Evolutionary conservation across 2,113 vertebrate species (phyloP), one percentile per base, ranked within the genome.

Genomic region (Vulpes vulpes): DNA sequence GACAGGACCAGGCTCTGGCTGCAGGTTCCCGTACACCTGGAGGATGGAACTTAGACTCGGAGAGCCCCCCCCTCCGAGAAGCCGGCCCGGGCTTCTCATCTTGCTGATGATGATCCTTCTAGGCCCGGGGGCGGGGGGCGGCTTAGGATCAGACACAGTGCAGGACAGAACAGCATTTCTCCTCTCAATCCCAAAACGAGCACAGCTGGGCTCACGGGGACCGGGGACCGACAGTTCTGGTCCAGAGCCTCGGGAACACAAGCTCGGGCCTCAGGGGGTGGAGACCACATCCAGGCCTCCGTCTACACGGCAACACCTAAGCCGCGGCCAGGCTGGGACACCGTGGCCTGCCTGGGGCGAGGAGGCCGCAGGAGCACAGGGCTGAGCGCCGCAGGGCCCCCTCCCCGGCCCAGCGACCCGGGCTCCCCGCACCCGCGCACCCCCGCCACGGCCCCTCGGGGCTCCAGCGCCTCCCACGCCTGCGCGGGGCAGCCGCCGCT

Each of bases 291-390:
- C 55, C 22, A 62, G 38, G 79, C 25, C 2, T 87, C 27, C 49
- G 25, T 65, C 27, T 8, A n/a, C 25, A 49, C 2, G 5, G 43
- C 5, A 43, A 43, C 43, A 6, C 43, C 43, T 43, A 5, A 43
- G 43, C 5, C 43, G 5, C 43, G 43, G 43, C 35, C 35, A 35
- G 35, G 35, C 35, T 35, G 35, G 35, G 35, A 35, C 35, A 35
- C 5, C 43, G 5, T 5, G 43, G 43, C 43, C 7, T 59, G 1
- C 0, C 35, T 43, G 5, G 7, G 3, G 3, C 5, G 10, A 0
- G 19, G 73, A 5, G 43, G 43, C 43, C 43, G 5, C 43, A 43
- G 43, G 43, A 43, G 43, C 43, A 43, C 43, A 43, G 43, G 62
- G 6, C 2, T 9, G 15, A 14, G 32, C 7, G 3, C 1, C 8